These are phyloP conservation scores for Thyatira batis DNA, from an alignment of 2,888 invertebrate genomes.

Conservation along the genomic window DNA sequence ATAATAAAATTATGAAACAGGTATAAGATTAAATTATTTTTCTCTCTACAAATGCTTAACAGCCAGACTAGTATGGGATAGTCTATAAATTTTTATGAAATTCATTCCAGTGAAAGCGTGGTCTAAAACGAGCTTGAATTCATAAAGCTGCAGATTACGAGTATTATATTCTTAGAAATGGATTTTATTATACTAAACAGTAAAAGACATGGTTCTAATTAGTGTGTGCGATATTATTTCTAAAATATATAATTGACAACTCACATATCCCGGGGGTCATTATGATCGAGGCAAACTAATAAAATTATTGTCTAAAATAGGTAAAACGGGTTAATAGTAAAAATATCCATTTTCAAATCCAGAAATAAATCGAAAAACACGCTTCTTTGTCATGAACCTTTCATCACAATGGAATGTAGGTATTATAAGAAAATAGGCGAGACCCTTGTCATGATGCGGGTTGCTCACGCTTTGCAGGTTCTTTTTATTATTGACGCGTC, in stretches of 20 bases:
- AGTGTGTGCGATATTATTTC: too few relatives aligned
- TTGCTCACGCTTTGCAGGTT: slow-evolving; percentile 22
- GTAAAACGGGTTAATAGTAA: neutral
- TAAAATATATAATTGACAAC: too few relatives aligned
- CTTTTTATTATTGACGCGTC: slow-evolving; percentile 40
- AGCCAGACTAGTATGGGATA: neutral
- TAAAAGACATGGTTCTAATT: too few relatives aligned
- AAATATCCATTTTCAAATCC: neutral
- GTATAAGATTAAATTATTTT: too few relatives aligned
- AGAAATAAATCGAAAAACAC: neutral
- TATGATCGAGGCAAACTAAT: too few relatives aligned
- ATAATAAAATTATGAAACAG: too few relatives aligned
- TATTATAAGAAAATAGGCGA: slow-evolving; percentile 27
- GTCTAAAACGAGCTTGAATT: neutral
- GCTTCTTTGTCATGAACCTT: slow-evolving; percentile 16
- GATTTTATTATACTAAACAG: neutral
- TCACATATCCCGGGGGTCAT: too few relatives aligned
- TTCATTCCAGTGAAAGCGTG: neutral
- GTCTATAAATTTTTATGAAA: neutral
- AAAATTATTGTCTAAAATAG: too few relatives aligned
- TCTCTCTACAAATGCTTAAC: neutral
- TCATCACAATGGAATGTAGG: slow-evolving; percentile 23
- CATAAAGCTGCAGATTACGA: neutral
- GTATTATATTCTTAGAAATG: neutral
- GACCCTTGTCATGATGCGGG: slow-evolving; percentile 34